Conservation (phyloP, 2,888 invertebrate genomes). For the Stratiomys singularior region DNA sequence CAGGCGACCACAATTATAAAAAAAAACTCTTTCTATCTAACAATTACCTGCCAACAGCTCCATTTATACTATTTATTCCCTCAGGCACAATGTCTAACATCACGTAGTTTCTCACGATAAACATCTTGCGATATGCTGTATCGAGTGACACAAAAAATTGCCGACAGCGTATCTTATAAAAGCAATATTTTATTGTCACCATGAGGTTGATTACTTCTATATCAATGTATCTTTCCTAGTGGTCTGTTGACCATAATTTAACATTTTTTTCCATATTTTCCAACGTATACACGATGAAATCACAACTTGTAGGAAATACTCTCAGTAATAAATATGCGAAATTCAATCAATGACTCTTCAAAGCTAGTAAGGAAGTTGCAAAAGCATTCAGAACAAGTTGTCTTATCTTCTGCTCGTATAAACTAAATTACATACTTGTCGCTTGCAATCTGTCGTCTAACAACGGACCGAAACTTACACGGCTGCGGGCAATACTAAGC, state of each 20-base stretch:
- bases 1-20: too few species aligned
- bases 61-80: too few species aligned
- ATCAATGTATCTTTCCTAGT: neutral
- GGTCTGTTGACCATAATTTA: too few species aligned
- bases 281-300: too few species aligned
- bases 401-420: neutral
- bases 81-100: too few species aligned
- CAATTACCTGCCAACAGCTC: too few species aligned
- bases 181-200: conserved; percentile 7
- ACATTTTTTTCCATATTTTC: neutral
- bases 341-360: neutral
- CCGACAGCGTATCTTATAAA: neutral
- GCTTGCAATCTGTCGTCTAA: neutral
- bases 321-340: neutral
- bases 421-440: neutral
- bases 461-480: neutral
- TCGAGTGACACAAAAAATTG: neutral
- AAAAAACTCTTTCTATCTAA: too few species aligned
- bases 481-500: too few species aligned
- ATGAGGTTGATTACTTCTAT: neutral
- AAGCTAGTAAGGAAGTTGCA: neutral
- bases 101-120: too few species aligned
- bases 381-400: neutral
- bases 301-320: neutral
- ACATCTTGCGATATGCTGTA: neutral